Percentiles rank a stretch among this genome's conserved stretches.
Evolutionary conservation across 2,888 invertebrate species (phyloP).

Genomic region (Epinotia nisella): DNA sequence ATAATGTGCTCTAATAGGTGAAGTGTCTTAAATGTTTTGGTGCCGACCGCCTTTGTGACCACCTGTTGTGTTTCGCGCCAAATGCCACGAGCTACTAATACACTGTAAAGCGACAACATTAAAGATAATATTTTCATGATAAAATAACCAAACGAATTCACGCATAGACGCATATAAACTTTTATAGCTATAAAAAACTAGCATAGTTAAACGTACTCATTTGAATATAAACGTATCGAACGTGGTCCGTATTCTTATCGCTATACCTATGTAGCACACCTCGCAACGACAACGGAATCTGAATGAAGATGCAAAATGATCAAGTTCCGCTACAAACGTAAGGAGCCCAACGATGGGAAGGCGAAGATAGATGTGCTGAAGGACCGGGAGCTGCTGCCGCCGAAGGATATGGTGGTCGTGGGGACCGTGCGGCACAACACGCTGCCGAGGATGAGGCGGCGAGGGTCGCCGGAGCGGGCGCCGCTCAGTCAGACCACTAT

Average conservation of each 20-base stretch:
- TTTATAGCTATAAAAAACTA: conserved; percentile 42
- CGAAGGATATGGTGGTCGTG: conserved; percentile 75
- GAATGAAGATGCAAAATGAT: conserved; percentile 79
- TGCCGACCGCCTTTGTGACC: conserved; percentile 53
- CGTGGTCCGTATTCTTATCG: conserved; percentile 79
- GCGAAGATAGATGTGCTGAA: conserved; percentile 77
- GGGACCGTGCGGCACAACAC: conserved; percentile 78
- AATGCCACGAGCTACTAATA: background rate
- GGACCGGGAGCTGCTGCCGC: conserved; percentile 76
- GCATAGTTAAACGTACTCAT: conserved; percentile 63
- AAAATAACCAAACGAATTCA: background rate
- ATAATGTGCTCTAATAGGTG: conserved; percentile 55
- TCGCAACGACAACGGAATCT: conserved; percentile 68
- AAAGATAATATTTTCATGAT: background rate
- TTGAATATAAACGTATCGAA: conserved; percentile 72
- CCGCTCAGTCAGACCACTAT: conserved; percentile 72
- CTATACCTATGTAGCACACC: conserved; percentile 69
- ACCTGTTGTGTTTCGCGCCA: conserved; percentile 61
- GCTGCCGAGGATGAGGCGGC: conserved; percentile 67
- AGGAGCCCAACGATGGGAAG: conserved; percentile 78
- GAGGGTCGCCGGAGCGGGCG: conserved; percentile 61
- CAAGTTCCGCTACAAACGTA: conserved; percentile 87
- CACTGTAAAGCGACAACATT: background rate
- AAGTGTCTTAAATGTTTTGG: conserved; percentile 58
- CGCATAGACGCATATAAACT: background rate